Evolutionary conservation across 2,797 vertebrate genomes (phyloP).

Genomic region (Hydrolagus colliei): DNA sequence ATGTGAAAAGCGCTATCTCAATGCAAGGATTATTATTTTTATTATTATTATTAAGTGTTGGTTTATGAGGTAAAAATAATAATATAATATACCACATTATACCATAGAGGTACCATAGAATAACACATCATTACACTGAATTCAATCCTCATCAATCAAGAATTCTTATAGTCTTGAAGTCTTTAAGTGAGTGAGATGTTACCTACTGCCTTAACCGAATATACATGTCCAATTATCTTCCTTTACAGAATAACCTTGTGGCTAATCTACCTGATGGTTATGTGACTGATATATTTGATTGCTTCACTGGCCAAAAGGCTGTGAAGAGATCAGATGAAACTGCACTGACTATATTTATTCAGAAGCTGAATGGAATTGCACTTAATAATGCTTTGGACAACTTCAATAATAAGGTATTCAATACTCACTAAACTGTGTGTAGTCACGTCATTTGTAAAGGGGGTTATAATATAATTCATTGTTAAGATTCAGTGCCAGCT

Average conservation of each 20-base stretch:
- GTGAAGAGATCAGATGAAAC: neutral
- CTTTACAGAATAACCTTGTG: conserved; percentile 8
- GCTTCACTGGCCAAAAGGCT: neutral
- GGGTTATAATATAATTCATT: neutral
- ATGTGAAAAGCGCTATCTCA: too few relatives aligned
- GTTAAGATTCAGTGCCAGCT: neutral
- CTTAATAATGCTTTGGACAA: conserved; percentile 12
- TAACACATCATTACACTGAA: neutral
- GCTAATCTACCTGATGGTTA: neutral
- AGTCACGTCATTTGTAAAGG: neutral
- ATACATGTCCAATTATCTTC: neutral
- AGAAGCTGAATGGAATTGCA: conserved; percentile 7
- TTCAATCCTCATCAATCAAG: neutral
- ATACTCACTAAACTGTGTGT: neutral
- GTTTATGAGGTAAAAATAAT: too few relatives aligned
- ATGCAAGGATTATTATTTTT: too few relatives aligned
- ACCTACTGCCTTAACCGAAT: neutral
- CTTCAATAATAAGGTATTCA: conserved; percentile 11
- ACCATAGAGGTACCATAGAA: too few relatives aligned
- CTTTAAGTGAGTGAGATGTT: neutral
- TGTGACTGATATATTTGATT: neutral
- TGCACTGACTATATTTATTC: conserved; percentile 1
- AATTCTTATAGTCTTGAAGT: too few relatives aligned
- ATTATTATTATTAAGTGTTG: too few relatives aligned
- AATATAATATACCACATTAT: too few relatives aligned